Percentiles rank a stretch among this genome's conserved stretches.
These are phyloP conservation scores for Pachymerium ferrugineum DNA, from an alignment of 2,888 invertebrate species.

Conservation along the genomic window DNA sequence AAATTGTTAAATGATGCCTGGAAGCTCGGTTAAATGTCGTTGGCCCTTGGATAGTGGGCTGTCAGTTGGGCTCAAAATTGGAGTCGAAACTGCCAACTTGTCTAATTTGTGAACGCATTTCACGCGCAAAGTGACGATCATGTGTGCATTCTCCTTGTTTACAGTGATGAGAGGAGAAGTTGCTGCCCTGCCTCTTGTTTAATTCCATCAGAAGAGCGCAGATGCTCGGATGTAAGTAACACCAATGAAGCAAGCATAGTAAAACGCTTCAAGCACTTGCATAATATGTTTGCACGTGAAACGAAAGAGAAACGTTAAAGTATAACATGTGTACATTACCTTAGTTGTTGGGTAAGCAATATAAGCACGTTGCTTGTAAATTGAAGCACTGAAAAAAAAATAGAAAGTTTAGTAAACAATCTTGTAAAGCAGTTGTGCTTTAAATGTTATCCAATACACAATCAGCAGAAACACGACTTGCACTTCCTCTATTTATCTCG, in stretches of 20 bases:
- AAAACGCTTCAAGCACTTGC: neutral
- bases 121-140: neutral
- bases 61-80: neutral
- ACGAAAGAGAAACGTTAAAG: no score
- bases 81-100: neutral
- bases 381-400: slow-evolving; percentile 2
- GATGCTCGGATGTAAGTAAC: neutral
- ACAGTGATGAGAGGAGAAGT: neutral
- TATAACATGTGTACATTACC: neutral
- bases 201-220: slow-evolving; percentile 1
- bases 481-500: neutral
- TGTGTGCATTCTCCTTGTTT: neutral
- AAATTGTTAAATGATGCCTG: neutral
- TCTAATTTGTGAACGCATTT: no score
- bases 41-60: neutral
- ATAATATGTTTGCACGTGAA: neutral
- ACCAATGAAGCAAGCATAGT: neutral
- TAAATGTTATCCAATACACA: no score
- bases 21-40: no score
- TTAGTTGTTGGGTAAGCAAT: neutral
- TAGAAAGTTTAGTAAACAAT: neutral
- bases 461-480: no score
- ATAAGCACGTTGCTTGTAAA: slow-evolving; percentile 11
- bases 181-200: neutral
- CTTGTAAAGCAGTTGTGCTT: no score